Evolutionary conservation across 2,888 invertebrate species (phyloP), one percentile per base, ranked within the genome.

Genomic region (Cephus runcator): DNA sequence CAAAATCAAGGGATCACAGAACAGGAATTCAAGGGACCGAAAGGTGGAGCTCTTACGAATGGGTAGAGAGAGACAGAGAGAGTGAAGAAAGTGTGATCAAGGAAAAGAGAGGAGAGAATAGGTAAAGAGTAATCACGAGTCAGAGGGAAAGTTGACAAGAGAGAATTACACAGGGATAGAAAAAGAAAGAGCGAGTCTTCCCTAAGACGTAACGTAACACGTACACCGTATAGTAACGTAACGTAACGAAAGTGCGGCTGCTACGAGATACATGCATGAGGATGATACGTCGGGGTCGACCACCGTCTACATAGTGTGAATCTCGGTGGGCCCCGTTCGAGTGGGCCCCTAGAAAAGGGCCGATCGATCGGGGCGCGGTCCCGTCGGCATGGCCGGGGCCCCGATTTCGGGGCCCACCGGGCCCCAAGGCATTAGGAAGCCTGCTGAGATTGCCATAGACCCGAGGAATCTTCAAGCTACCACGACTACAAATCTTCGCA

Each of bases 381-480:
- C 73, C 78, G 71, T 69, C 73, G 77, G 83, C 81, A 87, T 90
- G 89, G 87, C 89, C 80, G 88, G 87, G 84, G 87, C 88, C 80
- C 88, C 88, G 80, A 84, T 78, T 76, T 80, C 82, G 84, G 86
- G 85, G 69, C 84, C 85, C 73, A 76, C 83, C 69, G 81, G 81
- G 6, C 78, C 33, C 71, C 73, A 56, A 34, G 85, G 81, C 76
- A 77, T 81, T 76, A 85, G 85, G 76, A 87, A 83, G 71, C 56
- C 85, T 75, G 82, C 89, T 34, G 90, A 90, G 82, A 90, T 90
- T 75, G 86, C 88, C 73, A 90, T 90, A 80, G 89, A 89, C 79
- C 90, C 90, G 73, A 84, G 90, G 81, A 87, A 87, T 77, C 85
- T 90, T 36, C 83, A 68, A 68, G 73, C 69, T n/a, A 31, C 73